Conservation (phyloP, 2,113 vertebrate genomes). For the Chrysemys picta region DNA sequence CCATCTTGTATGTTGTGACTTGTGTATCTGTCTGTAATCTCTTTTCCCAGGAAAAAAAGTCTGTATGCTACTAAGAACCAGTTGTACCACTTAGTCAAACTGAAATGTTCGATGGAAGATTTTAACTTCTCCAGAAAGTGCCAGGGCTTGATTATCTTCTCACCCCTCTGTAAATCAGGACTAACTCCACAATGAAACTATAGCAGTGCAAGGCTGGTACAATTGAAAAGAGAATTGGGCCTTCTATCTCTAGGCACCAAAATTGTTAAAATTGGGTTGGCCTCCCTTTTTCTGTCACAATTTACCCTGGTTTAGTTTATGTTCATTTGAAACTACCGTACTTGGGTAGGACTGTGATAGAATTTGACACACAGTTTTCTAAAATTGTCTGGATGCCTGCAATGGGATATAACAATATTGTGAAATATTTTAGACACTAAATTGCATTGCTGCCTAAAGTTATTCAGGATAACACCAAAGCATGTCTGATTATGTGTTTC, state of each 20-base stretch:
- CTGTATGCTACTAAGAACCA: background rate
- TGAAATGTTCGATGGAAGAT: background rate
- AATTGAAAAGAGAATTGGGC: background rate
- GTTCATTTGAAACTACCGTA: slow-evolving; percentile 10
- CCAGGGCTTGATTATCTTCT: background rate
- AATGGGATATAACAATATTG: background rate
- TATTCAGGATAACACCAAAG: slow-evolving; percentile 20
- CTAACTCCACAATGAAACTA: rapidly evolving
- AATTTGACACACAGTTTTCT: slow-evolving; percentile 41
- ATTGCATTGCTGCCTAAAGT: background rate
- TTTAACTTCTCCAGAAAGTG: background rate
- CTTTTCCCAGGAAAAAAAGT: background rate
- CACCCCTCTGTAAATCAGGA: background rate
- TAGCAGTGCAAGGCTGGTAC: background rate
- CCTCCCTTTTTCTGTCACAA: background rate
- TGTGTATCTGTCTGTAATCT: background rate
- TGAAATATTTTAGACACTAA: background rate
- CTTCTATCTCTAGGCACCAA: background rate
- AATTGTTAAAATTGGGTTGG: background rate
- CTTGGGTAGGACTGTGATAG: slow-evolving; percentile 29
- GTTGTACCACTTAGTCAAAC: background rate
- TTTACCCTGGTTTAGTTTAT: slow-evolving; percentile 35
- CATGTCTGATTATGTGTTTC: background rate
- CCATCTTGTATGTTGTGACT: background rate
- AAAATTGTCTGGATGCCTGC: slow-evolving; percentile 31